A percentile compares a stretch with the other conserved stretches of the same genome.
phyloP scores from a whole-genome alignment of 92 coral and sea anemone species.

The Siderastrea siderea region DNA sequence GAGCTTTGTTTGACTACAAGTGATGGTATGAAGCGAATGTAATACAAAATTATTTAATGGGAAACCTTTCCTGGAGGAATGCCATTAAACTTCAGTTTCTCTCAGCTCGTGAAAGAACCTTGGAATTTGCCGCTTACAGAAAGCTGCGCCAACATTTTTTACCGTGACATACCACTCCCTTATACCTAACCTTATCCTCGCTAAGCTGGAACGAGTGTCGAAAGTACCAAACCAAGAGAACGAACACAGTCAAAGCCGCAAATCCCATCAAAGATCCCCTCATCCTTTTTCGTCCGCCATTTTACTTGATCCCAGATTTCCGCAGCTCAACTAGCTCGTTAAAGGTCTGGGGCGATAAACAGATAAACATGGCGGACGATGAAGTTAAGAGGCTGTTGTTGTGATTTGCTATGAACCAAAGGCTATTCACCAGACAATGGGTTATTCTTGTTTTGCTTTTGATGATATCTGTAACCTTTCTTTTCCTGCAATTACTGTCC shows the following conservation, averaged over 20 bases:
- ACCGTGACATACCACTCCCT: neutral
- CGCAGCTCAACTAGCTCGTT: neutral
- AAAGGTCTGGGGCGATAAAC: slow-evolving; percentile 25
- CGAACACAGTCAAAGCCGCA: neutral
- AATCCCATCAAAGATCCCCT: neutral
- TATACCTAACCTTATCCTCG: neutral
- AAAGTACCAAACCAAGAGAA: slow-evolving; percentile 1
- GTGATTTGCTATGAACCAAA: slow-evolving; percentile 14
- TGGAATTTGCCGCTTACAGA: too few relatives aligned
- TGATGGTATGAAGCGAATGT: neutral
- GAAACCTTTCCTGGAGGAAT: too few relatives aligned
- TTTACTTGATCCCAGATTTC: neutral
- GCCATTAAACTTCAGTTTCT: too few relatives aligned
- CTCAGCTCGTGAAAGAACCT: too few relatives aligned
- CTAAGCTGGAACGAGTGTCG: neutral
- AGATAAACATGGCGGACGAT: slow-evolving; percentile 48
- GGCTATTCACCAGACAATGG: slow-evolving; percentile 35
- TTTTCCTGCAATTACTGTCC: slow-evolving; percentile 67
- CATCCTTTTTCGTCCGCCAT: slow-evolving; percentile 23
- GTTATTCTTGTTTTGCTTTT: slow-evolving; percentile 60
- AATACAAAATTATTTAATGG: too few relatives aligned
- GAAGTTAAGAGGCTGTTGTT: neutral
- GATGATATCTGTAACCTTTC: slow-evolving; percentile 64
- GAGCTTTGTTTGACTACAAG: too few relatives aligned
- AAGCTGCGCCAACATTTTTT: too few relatives aligned